These are phyloP conservation scores for Heliocidaris tuberculata DNA, from an alignment of 35 echinoderm and acorn worm genomes.

Conservation along the genomic window DNA sequence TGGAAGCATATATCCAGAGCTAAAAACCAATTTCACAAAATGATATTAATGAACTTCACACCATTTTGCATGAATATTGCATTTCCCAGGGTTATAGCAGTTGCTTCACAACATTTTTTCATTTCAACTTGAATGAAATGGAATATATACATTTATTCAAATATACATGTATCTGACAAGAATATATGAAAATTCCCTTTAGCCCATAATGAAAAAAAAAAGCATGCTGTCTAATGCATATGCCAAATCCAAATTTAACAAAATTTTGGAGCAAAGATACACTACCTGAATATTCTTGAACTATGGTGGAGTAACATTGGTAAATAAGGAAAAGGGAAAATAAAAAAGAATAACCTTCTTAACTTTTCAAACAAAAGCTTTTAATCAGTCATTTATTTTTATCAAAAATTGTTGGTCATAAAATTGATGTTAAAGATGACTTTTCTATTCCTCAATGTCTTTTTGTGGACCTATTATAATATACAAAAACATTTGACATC, in stretches of 20 bases:
- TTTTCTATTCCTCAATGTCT: too few relatives aligned
- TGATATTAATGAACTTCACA: too few relatives aligned
- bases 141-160: not conserved
- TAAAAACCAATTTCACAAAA: too few relatives aligned
- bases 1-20: too few relatives aligned
- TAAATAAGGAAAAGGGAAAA: not conserved
- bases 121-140: too few relatives aligned
- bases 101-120: not conserved
- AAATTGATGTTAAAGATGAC: not conserved
- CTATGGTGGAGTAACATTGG: not conserved
- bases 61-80: too few relatives aligned
- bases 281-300: conserved; percentile 13
- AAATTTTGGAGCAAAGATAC: not conserved
- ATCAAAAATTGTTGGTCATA: not conserved
- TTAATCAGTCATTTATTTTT: not conserved
- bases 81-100: too few relatives aligned
- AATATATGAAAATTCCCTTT: not conserved
- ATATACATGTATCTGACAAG: not conserved
- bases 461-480: too few relatives aligned
- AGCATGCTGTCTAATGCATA: not conserved
- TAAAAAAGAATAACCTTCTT: not conserved
- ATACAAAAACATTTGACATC: too few relatives aligned
- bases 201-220: not conserved
- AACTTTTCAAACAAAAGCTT: not conserved
- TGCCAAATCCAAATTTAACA: not conserved